These are phyloP conservation scores for Zaprionus camerounensis DNA, from an alignment of 1,140 invertebrate genomes.

Conservation along the genomic window DNA sequence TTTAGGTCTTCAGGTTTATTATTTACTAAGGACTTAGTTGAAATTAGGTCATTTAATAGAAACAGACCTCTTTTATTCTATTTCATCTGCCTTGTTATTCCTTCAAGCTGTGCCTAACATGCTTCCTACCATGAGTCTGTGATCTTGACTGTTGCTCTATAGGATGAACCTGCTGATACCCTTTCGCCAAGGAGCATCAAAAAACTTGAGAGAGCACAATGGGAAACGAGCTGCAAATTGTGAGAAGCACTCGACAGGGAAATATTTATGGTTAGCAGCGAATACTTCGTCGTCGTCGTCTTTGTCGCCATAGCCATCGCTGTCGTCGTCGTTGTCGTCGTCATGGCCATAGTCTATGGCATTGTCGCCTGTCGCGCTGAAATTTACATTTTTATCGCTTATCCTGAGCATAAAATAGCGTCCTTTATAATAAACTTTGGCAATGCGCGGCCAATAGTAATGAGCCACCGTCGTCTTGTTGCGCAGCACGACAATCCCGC, in stretches of 20 bases:
- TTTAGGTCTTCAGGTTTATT: too few relatives aligned
- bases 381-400: slow-evolving; percentile 96
- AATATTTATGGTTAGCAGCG: slow-evolving; percentile 68
- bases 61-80: not conserved
- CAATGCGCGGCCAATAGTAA: slow-evolving; percentile 99
- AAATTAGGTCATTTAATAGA: too few relatives aligned
- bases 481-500: slow-evolving; percentile 97
- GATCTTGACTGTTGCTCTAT: not conserved
- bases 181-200: slow-evolving; percentile 34
- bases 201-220: slow-evolving; percentile 42
- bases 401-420: slow-evolving; percentile 98
- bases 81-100: not conserved
- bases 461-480: slow-evolving; percentile 98
- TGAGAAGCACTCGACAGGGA: slow-evolving; percentile 70
- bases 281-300: slow-evolving; percentile 48
- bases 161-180: slow-evolving; percentile 11
- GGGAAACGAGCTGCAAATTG: slow-evolving; percentile 77
- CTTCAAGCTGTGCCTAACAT: not conserved
- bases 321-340: slow-evolving; percentile 22
- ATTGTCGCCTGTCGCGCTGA: slow-evolving; percentile 56
- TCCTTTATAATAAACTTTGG: slow-evolving; percentile 97
- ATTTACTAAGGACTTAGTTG: too few relatives aligned
- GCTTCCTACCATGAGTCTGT: not conserved
- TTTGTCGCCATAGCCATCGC: slow-evolving; percentile 22
- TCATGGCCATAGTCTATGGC: slow-evolving; percentile 14